Evolutionary conservation across 2,113 vertebrate genomes (phyloP).

Genomic region (Lucifuga dentata): DNA sequence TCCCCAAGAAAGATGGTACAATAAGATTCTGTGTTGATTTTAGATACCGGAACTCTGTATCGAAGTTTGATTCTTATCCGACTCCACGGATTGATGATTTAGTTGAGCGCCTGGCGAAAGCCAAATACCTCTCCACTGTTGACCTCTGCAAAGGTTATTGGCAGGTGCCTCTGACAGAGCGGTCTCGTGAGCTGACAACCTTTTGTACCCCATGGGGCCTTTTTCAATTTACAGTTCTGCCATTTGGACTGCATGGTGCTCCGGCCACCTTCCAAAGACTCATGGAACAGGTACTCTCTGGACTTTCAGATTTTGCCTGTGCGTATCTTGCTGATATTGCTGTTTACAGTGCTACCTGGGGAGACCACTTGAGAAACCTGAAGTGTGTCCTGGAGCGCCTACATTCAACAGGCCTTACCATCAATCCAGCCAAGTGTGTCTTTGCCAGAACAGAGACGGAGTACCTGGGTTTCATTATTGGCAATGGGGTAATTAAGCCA

Average conservation of each 20-base stretch:
- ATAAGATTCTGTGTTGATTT: too few relatives aligned
- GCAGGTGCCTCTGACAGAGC: too few relatives aligned
- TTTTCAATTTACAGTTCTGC: not conserved
- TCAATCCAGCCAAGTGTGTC: not conserved
- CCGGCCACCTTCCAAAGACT: not conserved
- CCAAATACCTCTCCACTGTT: too few relatives aligned
- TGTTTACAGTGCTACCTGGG: not conserved
- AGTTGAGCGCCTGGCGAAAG: too few relatives aligned
- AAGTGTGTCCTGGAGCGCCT: not conserved
- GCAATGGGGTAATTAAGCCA: not conserved
- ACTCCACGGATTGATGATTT: too few relatives aligned
- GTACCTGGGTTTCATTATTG: not conserved
- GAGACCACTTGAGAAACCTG: not conserved
- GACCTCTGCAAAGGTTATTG: too few relatives aligned
- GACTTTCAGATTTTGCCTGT: too few relatives aligned
- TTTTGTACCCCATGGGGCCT: not conserved
- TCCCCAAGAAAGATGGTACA: too few relatives aligned
- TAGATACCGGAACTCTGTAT: too few relatives aligned
- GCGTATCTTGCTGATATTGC: not conserved
- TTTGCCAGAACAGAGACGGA: not conserved
- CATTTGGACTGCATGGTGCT: not conserved
- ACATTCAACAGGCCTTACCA: not conserved
- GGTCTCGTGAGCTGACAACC: not conserved
- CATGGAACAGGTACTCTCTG: not conserved
- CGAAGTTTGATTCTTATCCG: too few relatives aligned